phyloP scores from a whole-genome alignment of 2,113 vertebrate genomes.

The Malaclemys terrapin region DNA sequence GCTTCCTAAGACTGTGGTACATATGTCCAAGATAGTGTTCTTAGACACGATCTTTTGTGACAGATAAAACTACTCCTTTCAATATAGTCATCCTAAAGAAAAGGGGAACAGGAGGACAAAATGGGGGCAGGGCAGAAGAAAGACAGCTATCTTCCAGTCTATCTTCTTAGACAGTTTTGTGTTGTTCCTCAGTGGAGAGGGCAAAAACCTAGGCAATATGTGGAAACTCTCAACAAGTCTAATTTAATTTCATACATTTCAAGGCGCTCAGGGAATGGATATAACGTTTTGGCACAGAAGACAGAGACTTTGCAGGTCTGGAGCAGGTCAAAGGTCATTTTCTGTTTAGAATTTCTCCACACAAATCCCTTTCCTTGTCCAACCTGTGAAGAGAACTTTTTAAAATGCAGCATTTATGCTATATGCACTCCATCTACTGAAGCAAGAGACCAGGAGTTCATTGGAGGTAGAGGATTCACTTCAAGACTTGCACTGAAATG shows the following conservation, averaged over 20 bases:
- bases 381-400: neutral
- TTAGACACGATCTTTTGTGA: neutral
- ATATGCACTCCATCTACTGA: neutral
- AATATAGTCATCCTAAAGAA: neutral
- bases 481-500: slow-evolving; percentile 17
- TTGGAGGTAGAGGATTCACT: neutral
- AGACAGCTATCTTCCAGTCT: neutral
- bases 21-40: neutral
- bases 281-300: neutral
- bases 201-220: neutral
- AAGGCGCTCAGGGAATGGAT: neutral
- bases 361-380: neutral
- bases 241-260: neutral
- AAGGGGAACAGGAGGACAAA: neutral
- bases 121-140: neutral
- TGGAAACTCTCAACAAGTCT: neutral
- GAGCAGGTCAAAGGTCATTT: neutral
- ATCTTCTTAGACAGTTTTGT: neutral
- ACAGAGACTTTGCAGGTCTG: neutral
- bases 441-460: neutral
- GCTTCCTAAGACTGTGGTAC: neutral
- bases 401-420: neutral
- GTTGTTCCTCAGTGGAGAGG: no score
- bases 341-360: neutral
- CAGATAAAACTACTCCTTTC: neutral